Base-by-base conservation (phyloP, 2,888 invertebrate genomes). In the Caenorhabditis macrosperma region DNA sequence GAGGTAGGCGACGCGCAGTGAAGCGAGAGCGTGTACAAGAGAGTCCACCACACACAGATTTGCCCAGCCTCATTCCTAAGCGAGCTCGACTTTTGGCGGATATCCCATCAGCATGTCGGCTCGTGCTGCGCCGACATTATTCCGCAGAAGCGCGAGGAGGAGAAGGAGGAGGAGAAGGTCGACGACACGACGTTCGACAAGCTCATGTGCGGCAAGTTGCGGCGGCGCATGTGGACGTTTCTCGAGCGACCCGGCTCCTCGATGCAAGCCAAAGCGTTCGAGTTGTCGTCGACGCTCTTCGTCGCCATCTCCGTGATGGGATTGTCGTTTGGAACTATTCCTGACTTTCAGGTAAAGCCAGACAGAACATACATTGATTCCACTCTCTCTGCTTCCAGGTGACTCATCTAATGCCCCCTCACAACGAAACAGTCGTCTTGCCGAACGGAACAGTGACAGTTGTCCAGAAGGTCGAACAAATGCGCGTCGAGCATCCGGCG, bases 111-210 rank as follows among this genome's bases (percentile, higher is more conserved):
- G 26, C 84, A 87, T 75, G 88, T 90, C 30, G 89, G 88, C 17
- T 85, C 84, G n/a, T 89, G 89, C 68, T 89, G 89, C 74, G 85
- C 89, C 10, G 89, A 89, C 64, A 76, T 89, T 20, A 86, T 89
- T 20, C 88, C 89, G 10, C 82, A 84, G 59, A 85, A 84, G 60
- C 80, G 85, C 61, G 78, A 81, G 26, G 87, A 88, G 44, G 88
- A 89, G 48, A 88, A 87, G 67, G 86, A 86, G 55, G 88, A 88
- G 64, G 88, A 88, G 61, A 87, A 84, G 88, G 87, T 90, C 10
- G 90, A 90, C 71, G 90, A 90, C 72, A 86, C 74, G 38, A 90
- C 90, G n/a, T 90, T 90, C 66, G 90, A 90, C 63, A 90, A 90
- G 24, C 68, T 90, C 10, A 79, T 85, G 75, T 89, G 84, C 50